phyloP scores from a whole-genome alignment of 2,888 invertebrate species.

The Hymenopus coronatus region DNA sequence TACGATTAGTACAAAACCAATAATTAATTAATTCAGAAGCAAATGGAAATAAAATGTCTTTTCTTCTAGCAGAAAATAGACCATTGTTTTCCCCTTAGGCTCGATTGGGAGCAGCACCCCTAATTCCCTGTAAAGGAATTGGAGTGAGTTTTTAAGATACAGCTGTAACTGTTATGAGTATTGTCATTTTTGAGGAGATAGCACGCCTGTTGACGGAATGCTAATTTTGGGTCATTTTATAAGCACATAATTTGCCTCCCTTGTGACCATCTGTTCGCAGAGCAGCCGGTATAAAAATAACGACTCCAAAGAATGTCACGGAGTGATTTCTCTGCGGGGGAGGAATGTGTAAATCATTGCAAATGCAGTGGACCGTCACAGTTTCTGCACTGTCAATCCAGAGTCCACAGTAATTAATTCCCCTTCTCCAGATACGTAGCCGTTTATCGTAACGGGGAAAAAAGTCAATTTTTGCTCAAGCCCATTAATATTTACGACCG shows the following conservation, averaged over 20 bases:
- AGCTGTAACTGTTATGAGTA: no score
- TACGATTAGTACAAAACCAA: no score
- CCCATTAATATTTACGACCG: constrained; percentile 21
- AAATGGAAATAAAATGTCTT: no score
- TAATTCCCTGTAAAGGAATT: no score
- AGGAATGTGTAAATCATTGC: constrained; percentile 3
- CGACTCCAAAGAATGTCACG: constrained; percentile 10
- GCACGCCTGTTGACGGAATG: background rate
- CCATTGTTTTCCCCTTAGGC: no score
- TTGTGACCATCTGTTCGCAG: background rate
- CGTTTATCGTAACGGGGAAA: constrained; percentile 13
- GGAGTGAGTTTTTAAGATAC: no score
- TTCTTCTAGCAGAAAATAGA: no score
- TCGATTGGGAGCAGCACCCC: no score
- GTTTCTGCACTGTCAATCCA: constrained; percentile 2
- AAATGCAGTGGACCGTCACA: background rate
- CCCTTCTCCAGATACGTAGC: constrained; percentile 2
- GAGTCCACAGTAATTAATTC: constrained; percentile 10
- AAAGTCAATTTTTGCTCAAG: constrained; percentile 1
- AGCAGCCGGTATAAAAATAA: background rate
- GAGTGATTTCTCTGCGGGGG: background rate
- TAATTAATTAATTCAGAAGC: no score
- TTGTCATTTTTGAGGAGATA: background rate
- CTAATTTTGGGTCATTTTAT: background rate
- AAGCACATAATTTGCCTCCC: background rate